A percentile compares a stretch with the other conserved stretches of the same genome.
These are phyloP conservation scores for Phymanthus crucifer DNA, from an alignment of 92 coral and sea anemone species.

Conservation along the genomic window DNA sequence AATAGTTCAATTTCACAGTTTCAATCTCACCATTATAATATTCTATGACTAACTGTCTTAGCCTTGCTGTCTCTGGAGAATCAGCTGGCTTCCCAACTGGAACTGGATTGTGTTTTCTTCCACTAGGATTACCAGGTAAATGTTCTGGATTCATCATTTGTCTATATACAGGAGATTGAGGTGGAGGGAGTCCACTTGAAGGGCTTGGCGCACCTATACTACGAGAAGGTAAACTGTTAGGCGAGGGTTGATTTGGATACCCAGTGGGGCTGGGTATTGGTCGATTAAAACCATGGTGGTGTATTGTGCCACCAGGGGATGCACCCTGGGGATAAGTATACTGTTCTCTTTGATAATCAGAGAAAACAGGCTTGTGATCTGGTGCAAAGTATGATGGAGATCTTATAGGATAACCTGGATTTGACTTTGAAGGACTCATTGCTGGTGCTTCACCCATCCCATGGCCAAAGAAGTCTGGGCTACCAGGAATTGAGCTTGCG, in stretches of 20 bases:
- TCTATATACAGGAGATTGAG: constrained; percentile 57
- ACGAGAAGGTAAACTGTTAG: constrained; percentile 60
- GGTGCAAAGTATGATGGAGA: constrained; percentile 58
- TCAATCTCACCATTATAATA: constrained; percentile 82
- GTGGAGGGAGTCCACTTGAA: constrained; percentile 65
- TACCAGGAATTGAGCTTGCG: constrained; percentile 64
- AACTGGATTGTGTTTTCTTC: constrained; percentile 39
- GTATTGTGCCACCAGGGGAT: constrained; percentile 86
- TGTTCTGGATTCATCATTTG: constrained; percentile 57
- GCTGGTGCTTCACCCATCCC: constrained; percentile 76
- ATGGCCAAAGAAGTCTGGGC: constrained; percentile 83
- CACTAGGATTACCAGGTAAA: constrained; percentile 53
- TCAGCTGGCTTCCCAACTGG: constrained; percentile 62
- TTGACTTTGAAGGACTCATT: constrained; percentile 82
- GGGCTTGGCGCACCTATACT: constrained; percentile 60
- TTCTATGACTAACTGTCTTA: constrained; percentile 81
- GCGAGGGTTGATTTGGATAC: constrained; percentile 72
- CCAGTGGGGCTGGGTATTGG: constrained; percentile 79
- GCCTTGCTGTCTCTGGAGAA: constrained; percentile 74
- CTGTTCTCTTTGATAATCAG: constrained; percentile 77
- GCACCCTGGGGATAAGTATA: constrained; percentile 66
- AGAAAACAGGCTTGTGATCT: constrained; percentile 59
- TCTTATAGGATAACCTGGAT: constrained; percentile 72
- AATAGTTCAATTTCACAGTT: constrained; percentile 71
- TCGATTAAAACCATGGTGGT: constrained; percentile 86